Evolutionary conservation across 2,113 vertebrate genomes (phyloP).

Genomic region (Podiceps cristatus): DNA sequence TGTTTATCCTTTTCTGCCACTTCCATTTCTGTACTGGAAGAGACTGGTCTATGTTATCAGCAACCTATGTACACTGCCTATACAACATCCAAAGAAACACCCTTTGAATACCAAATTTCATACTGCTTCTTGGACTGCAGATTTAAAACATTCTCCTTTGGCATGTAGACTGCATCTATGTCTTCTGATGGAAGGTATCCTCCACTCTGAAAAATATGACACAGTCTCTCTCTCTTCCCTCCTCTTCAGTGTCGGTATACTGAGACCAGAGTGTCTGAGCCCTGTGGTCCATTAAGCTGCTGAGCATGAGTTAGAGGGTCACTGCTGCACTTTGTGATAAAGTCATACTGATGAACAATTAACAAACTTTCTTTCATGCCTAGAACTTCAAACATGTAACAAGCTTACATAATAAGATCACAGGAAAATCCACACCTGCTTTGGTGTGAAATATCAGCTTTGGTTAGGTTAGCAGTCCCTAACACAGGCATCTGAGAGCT

Average conservation of each 20-base stretch:
- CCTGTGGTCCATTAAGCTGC: not conserved
- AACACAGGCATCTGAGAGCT: not conserved
- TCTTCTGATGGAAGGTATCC: not conserved
- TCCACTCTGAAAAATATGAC: not conserved
- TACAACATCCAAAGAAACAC: not conserved
- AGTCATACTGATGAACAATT: not conserved
- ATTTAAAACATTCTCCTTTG: not conserved
- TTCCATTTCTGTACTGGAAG: not conserved
- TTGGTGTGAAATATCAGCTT: not conserved
- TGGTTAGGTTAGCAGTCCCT: not conserved
- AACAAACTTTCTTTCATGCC: not conserved
- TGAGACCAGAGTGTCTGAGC: not conserved
- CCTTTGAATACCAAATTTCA: not conserved
- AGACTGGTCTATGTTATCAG: accelerated
- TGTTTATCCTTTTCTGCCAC: not conserved
- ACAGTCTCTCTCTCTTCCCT: not conserved
- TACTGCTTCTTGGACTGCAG: not conserved
- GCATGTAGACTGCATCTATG: not conserved
- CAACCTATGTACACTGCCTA: not conserved
- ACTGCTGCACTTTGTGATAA: not conserved
- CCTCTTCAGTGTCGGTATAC: accelerated
- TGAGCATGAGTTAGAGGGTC: not conserved
- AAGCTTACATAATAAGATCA: not conserved
- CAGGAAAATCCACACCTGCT: not conserved
- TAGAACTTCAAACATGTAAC: not conserved